Base-by-base conservation (phyloP, 2,888 invertebrate genomes). In the Pemphredon lugubris region DNA sequence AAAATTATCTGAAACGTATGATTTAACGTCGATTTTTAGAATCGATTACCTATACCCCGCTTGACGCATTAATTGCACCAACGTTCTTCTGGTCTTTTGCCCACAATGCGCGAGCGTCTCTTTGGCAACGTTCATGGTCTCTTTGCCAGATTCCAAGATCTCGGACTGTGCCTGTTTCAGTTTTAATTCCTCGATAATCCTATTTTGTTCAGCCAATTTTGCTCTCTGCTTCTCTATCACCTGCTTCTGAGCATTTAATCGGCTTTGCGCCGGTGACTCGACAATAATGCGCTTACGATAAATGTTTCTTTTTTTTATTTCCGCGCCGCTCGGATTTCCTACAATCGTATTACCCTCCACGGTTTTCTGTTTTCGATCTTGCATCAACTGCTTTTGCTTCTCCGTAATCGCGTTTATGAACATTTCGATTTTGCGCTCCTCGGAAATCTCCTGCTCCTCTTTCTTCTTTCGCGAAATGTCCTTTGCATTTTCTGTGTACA, bases 201-300 rank as follows among this genome's bases (percentile, higher is more conserved):
- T 92, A 77, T 93, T 93, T 87, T 95, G 95, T 66, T 94, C 93
- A 65, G 93, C 93, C 65, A 96, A 86, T 89, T 95, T 95, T 1
- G 92, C 90, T 85, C 93, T 94, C 87, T 95, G 95, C 23, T 93
- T 88, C 23, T 94, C 93, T 65, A 95, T 95, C 42, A 95, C 94
- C 75, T 93, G 92, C 84, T 93, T 94, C 85, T 95, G 95, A 7
- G 94, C 92, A 87, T 93, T 93, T 2, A 89, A 58, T 14, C 86
- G 84, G 51, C 65, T 83, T 34, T 83, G 80, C 2, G 86, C 84
- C 0, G 86, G 84, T 1, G 87, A 73, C 0, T 84, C 83, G 9
- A 79, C 70, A 4, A 77, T 45, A 2, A 51, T 44, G 7, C 32
- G 50, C 16, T 42, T 79, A 13, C 7, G 7, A 4, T 14, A 32